Base-by-base conservation (phyloP, 2,113 vertebrate genomes). In the Corvus moneduloides region DNA sequence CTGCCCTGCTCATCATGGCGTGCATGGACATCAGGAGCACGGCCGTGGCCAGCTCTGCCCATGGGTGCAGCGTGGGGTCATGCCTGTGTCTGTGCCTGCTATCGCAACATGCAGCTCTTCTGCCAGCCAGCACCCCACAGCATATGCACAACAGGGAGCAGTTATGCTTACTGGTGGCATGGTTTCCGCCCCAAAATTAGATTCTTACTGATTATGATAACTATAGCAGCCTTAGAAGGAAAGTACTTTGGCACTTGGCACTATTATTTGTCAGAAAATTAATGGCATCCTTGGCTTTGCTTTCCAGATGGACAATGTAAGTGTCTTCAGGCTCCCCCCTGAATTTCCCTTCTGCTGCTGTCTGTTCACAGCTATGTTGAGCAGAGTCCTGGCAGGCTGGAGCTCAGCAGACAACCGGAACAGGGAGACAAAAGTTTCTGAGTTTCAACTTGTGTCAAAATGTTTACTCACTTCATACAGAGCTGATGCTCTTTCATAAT, bases 21-120 rank as follows among this genome's bases (percentile, higher is more conserved):
- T 4, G 33, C 11, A 1, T 1, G 7, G 4, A 12, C 46, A 13
- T 0, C 0, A 0, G 63, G 68, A 84, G 32, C 2, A 0, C 0
- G 0, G 26, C 6, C 2, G 0, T 8, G 20, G 22, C 32, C 56
- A 24, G 63, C 48, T 37, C n/a, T 72, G 75, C 49, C 72, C 59
- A 1, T 4, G 5, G 0, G 4, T 1, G 7, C 35, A 10, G 27
- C 9, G 3, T 12, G 43, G 46, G 49, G 27, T 20, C 20, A 0
- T 22, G 52, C 21, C 44, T 15, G 0, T 18, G 11, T 2, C 10
- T 18, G 67, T 79, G 16, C 6, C 67, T 75, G 46, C 39, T 37
- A 2, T 7, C 26, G 26, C 46, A 55, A 2, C 17, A 5, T 3
- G 15, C 41, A 35, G 64, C 37, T 51, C 76, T 33, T 24, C 73